A percentile compares a stretch with the other conserved stretches of the same genome.
Evolutionary conservation across 2,113 vertebrate genomes (phyloP).

Genomic region (Chlorodrepanis virens): DNA sequence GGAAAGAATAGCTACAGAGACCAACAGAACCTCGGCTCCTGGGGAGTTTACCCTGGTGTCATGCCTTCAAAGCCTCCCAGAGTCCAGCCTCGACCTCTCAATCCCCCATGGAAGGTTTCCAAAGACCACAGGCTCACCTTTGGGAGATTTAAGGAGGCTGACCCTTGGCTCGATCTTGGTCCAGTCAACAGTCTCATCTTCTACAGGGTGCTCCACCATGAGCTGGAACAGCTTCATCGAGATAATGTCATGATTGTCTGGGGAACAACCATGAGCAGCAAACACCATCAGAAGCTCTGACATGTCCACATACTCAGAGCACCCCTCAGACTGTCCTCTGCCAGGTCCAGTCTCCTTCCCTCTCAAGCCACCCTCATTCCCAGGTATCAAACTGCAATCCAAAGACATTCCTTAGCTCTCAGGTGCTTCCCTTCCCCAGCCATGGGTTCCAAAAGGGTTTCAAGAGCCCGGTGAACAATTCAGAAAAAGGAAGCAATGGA

Average conservation of each 20-base stretch:
- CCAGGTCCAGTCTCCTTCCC: not conserved
- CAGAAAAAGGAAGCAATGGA: not conserved
- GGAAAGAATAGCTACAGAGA: not conserved
- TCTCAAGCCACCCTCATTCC: not conserved
- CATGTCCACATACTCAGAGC: not conserved
- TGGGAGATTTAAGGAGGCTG: conserved; percentile 93
- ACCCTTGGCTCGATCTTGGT: conserved; percentile 97
- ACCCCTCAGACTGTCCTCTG: not conserved
- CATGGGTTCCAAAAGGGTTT: not conserved
- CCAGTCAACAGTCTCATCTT: conserved; percentile 94
- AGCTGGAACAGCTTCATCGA: conserved; percentile 99
- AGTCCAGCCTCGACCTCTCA: not conserved
- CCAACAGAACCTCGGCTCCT: rapidly evolving
- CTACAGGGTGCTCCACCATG: conserved; percentile 91
- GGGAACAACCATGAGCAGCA: not conserved
- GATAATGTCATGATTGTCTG: conserved; percentile 98
- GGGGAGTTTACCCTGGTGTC: rapidly evolving
- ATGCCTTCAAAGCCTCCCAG: rapidly evolving
- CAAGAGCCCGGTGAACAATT: not conserved
- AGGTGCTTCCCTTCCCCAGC: not conserved
- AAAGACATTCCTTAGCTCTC: not conserved
- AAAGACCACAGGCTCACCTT: conserved; percentile 75
- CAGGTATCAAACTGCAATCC: not conserved
- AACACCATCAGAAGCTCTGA: not conserved
- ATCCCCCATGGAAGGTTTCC: rapidly evolving